phyloP scores from a whole-genome alignment of 64 coral and sea anemone species.

The Stichodactyla mertensii region DNA sequence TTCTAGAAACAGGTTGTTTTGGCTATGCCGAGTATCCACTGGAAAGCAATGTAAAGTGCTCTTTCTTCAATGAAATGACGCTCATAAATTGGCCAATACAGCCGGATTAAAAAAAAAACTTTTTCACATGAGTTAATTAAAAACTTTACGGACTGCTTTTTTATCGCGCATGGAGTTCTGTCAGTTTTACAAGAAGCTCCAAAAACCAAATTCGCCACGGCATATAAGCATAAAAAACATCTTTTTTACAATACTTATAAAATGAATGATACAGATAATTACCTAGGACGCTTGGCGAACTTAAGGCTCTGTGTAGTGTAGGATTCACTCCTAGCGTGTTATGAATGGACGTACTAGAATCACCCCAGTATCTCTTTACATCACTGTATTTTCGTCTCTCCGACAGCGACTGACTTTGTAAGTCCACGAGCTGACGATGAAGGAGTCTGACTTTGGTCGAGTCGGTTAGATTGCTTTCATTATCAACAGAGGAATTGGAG shows the following conservation, averaged over 20 bases:
- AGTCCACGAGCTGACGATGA: constrained; percentile 45
- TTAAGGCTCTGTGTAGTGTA: constrained; percentile 54
- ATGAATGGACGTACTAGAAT: constrained; percentile 29
- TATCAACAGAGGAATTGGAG: background rate
- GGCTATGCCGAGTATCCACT: too few relatives aligned
- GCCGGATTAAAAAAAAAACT: too few relatives aligned
- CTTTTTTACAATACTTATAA: background rate
- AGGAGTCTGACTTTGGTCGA: constrained; percentile 72
- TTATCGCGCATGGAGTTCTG: too few relatives aligned
- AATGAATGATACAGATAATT: background rate
- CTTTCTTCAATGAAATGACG: too few relatives aligned
- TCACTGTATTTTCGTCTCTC: constrained; percentile 79
- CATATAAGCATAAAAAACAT: background rate
- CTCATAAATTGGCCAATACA: too few relatives aligned
- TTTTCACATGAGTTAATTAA: too few relatives aligned
- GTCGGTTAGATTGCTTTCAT: constrained; percentile 62
- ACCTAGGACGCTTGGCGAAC: constrained; percentile 78
- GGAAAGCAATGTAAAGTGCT: too few relatives aligned
- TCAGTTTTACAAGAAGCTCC: too few relatives aligned
- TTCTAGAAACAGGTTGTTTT: too few relatives aligned
- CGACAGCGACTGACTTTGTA: constrained; percentile 46
- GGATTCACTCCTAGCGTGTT: background rate
- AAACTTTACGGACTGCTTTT: too few relatives aligned
- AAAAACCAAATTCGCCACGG: background rate
- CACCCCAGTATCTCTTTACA: constrained; percentile 62